phyloP scores from a whole-genome alignment of 2,888 invertebrate genomes.

The Cerastoderma edule region DNA sequence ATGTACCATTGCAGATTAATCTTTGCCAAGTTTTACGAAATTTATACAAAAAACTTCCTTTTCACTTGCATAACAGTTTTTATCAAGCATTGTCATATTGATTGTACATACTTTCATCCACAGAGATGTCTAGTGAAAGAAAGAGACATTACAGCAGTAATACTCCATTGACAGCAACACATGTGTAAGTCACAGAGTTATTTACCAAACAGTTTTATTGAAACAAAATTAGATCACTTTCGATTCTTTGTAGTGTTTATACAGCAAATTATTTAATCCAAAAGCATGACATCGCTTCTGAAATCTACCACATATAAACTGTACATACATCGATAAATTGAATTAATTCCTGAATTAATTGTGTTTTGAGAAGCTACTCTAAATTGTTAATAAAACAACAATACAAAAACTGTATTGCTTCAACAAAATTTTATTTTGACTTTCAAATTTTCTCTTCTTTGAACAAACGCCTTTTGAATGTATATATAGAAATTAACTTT shows the following conservation, averaged over 20 bases:
- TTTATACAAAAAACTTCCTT: too few relatives aligned
- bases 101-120: too few relatives aligned
- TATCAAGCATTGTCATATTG: too few relatives aligned
- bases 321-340: not conserved
- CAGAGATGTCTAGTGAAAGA: not conserved
- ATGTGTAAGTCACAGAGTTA: conserved; percentile 7
- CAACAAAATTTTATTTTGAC: not conserved
- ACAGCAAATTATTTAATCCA: too few relatives aligned
- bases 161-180: conserved; percentile 12
- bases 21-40: too few relatives aligned
- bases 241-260: too few relatives aligned
- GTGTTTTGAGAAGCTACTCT: not conserved
- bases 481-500: not conserved
- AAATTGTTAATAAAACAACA: not conserved
- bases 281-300: too few relatives aligned
- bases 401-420: not conserved
- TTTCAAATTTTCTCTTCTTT: not conserved
- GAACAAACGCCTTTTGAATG: not conserved
- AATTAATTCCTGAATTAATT: not conserved
- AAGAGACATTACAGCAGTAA: conserved; percentile 13
- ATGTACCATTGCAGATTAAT: too few relatives aligned
- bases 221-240: not conserved
- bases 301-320: not conserved
- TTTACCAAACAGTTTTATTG: not conserved
- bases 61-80: too few relatives aligned